Base-by-base conservation (phyloP, 92 coral and sea anemone species). In the Meandrina meandrites region DNA sequence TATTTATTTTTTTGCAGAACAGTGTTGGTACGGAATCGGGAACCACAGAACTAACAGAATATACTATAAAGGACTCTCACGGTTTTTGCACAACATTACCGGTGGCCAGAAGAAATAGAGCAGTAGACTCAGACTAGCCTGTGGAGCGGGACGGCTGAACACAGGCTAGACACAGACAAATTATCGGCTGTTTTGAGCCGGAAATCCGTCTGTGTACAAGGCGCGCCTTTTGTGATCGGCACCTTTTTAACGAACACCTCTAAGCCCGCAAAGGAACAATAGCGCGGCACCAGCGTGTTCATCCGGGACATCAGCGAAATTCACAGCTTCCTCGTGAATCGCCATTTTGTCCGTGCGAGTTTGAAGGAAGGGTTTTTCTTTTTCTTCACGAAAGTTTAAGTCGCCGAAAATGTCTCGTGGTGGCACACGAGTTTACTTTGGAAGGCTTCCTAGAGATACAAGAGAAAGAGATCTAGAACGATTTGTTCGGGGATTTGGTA, bases 381-480 rank as follows among this genome's bases (percentile, higher is more conserved):
- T 56, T 30, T 31, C 66, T 76, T 80, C 57, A 24, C 19, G 22
- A 50, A 19, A 64, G 47, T 84, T 72, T 68, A n/a, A 80, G 62
- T 76, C 77, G 48, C 47, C 62, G 56, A 85, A 66, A 37, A 97
- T 97, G 99, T 97, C 99, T 75, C 94, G 96, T 47, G 95, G 98
- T 79, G 92, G 96, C 77, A 94, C 99, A 37, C 86, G 99, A 84
- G 95, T 97, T 78, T 97, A 97, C 95, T 93, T 96, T 71, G 99
- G 99, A 60, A 97, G 96, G 84, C 92, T 97, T 67, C 94, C 96
- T 27, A 91, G 96, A 92, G 95, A 95, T 78, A 84, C 79, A 34
- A 91, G 99, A 81, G 99, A 97, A 88, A 80, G 98, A 84, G 99
- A 97, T 88, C 70, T 97, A 45, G 99, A 97, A 79, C 94, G 92